A percentile compares a stretch with the other conserved stretches of the same genome.
phyloP scores from a whole-genome alignment of 2,888 invertebrate genomes.

The Napeogenes sylphis region DNA sequence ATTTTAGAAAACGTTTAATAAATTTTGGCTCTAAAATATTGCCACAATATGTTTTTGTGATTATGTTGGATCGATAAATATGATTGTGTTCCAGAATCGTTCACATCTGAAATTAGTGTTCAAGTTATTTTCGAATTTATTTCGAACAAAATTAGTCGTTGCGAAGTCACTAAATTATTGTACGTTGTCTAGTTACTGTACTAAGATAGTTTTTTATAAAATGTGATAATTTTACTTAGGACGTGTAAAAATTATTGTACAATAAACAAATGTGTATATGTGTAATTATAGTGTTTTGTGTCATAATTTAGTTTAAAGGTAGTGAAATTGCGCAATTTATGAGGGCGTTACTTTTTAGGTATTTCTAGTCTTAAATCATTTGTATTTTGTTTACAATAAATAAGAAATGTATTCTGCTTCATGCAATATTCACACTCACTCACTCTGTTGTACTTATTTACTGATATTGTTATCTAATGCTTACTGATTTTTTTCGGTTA shows the following conservation, averaged over 20 bases:
- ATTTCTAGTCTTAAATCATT: conserved; percentile 27
- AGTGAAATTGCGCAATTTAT: conserved; percentile 19
- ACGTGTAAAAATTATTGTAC: conserved; percentile 50
- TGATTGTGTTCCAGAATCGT: neutral
- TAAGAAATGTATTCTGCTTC: too few relatives aligned
- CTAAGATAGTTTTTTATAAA: conserved; percentile 51
- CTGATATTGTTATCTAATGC: too few relatives aligned
- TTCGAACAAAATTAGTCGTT: conserved; percentile 40
- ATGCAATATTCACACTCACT: too few relatives aligned
- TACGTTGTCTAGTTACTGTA: conserved; percentile 56
- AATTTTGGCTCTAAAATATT: neutral
- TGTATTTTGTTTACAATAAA: neutral
- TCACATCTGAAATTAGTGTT: neutral
- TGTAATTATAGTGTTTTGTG: conserved; percentile 55
- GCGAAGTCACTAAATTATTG: conserved; percentile 69
- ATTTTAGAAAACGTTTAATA: conserved; percentile 10
- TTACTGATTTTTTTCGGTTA: too few relatives aligned
- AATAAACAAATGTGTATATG: conserved; percentile 47
- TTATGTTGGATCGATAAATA: too few relatives aligned
- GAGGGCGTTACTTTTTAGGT: conserved; percentile 22
- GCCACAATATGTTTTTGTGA: neutral
- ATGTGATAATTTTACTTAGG: conserved; percentile 63
- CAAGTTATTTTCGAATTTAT: conserved; percentile 22
- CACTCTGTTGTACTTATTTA: too few relatives aligned
- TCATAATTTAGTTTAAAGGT: conserved; percentile 46